Conservation (phyloP, 64 coral and sea anemone genomes). For the Montipora sp. region DNA sequence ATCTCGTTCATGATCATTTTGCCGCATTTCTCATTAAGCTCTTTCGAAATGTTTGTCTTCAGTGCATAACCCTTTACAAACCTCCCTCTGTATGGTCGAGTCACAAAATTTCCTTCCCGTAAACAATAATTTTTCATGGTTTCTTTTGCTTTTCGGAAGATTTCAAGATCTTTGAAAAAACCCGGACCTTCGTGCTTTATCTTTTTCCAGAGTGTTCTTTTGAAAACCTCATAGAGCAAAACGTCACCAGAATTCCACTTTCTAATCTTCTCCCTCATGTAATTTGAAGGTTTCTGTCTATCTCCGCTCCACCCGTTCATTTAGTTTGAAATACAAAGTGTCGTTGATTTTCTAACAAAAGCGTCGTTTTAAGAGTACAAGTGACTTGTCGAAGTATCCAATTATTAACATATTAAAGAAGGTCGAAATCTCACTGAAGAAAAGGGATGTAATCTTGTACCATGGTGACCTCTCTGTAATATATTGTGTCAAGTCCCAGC, state of each 20-base stretch:
- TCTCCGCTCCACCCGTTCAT: conserved; percentile 27
- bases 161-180: conserved; percentile 59
- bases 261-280: conserved; percentile 21
- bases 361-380: conserved; percentile 78
- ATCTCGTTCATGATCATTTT: conserved; percentile 39
- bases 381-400: conserved; percentile 75
- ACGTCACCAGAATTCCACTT: conserved; percentile 76
- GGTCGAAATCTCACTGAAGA: conserved; percentile 64
- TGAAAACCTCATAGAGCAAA: conserved; percentile 76
- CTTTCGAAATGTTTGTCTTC: conserved; percentile 17
- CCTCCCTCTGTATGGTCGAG: not conserved
- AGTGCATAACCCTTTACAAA: conserved; percentile 13
- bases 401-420: conserved; percentile 70
- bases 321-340: conserved; percentile 70
- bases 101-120: conserved; percentile 14
- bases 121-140: not conserved
- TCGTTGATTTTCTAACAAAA: conserved; percentile 79
- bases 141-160: not conserved
- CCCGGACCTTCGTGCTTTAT: conserved; percentile 55
- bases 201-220: conserved; percentile 74
- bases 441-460: conserved; percentile 45
- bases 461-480: not conserved
- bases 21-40: not conserved
- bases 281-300: conserved; percentile 10
- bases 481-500: conserved; percentile 44